These are phyloP conservation scores for Pantherophis vulpinus DNA, from an alignment of 2,797 vertebrate species.

Conservation along the genomic window DNA sequence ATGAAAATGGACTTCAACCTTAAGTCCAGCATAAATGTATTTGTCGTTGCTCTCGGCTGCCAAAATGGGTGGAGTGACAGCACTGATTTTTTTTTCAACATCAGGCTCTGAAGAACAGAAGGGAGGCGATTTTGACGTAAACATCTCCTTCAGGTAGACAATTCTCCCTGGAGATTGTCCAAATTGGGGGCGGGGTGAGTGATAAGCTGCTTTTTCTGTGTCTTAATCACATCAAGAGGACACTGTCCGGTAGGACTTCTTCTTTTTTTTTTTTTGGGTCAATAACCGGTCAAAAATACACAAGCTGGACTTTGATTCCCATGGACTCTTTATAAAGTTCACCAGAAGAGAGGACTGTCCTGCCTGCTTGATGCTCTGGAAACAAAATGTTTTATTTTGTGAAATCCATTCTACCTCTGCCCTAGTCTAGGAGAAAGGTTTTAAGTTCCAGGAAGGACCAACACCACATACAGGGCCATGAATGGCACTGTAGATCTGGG, in stretches of 20 bases:
- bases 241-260: not conserved
- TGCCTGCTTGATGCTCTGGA: not conserved
- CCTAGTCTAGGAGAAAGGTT: not conserved
- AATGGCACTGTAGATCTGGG: not conserved
- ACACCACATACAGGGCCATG: not conserved
- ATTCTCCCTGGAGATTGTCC: not conserved
- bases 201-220: not conserved
- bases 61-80: not conserved
- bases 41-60: not conserved
- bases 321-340: not conserved
- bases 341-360: not conserved
- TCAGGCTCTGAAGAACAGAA: not conserved
- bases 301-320: not conserved
- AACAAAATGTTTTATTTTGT: not conserved
- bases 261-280: not conserved
- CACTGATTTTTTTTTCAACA: not conserved
- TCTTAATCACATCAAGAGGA: not conserved
- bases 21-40: not conserved
- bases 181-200: not conserved
- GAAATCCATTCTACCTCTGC: not conserved
- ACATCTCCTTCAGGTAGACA: not conserved
- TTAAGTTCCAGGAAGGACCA: not conserved
- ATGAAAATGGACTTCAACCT: constrained; percentile 18
- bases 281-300: not conserved
- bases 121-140: not conserved